These are phyloP conservation scores for Ligdia adustata DNA, from an alignment of 2,888 invertebrate species.

Conservation along the genomic window DNA sequence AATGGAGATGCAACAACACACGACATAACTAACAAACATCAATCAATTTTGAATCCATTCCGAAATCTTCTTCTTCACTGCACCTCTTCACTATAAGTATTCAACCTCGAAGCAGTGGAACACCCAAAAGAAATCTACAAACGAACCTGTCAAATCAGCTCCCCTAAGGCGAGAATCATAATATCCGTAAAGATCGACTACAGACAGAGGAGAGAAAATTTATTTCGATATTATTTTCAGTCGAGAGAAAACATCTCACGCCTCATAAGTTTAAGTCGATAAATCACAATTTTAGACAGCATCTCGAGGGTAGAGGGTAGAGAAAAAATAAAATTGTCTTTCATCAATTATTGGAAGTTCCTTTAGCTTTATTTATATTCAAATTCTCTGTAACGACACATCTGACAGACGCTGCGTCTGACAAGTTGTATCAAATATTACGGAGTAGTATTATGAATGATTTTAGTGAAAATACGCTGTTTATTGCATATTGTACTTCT, in stretches of 20 bases:
- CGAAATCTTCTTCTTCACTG: not conserved
- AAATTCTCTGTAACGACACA: conserved; percentile 28
- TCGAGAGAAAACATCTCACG: conserved; percentile 48
- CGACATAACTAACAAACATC: not conserved
- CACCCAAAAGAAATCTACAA: conserved; percentile 7
- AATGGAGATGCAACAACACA: not conserved
- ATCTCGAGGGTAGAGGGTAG: conserved; percentile 52
- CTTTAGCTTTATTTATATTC: conserved; percentile 37
- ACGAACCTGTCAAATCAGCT: conserved; percentile 31
- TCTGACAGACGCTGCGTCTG: conserved; percentile 9
- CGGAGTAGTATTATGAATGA: no score
- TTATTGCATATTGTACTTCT: not conserved
- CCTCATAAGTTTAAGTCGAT: conserved; percentile 65
- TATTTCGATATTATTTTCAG: conserved; percentile 51
- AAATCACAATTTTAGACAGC: conserved; percentile 70
- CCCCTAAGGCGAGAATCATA: conserved; percentile 35
- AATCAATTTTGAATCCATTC: not conserved
- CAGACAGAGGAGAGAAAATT: conserved; percentile 39
- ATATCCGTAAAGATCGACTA: conserved; percentile 38
- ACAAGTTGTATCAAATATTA: conserved; percentile 18
- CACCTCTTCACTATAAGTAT: not conserved
- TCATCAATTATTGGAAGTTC: conserved; percentile 59
- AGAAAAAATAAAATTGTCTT: conserved; percentile 58
- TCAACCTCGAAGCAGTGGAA: not conserved
- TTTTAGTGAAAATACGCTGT: no score